Evolutionary conservation across 2,797 vertebrate species (phyloP).

Genomic region (Psittacula echo): DNA sequence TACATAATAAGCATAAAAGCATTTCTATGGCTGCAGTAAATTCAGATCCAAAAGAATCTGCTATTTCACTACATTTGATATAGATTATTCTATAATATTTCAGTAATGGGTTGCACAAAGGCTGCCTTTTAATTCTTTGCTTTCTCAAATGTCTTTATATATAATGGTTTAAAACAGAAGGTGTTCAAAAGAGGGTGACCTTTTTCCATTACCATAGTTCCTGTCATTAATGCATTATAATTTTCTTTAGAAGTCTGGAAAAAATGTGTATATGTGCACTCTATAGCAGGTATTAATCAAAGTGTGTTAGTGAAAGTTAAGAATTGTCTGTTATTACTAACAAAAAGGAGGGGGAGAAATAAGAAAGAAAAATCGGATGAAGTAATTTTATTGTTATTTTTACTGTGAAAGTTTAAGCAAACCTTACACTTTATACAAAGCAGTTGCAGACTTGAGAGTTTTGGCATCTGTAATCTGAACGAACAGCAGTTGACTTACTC

Average conservation of each 20-base stretch:
- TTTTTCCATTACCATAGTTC: slow-evolving; percentile 89
- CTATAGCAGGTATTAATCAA: slow-evolving; percentile 82
- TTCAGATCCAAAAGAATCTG: slow-evolving; percentile 88
- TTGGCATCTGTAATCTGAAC: slow-evolving; percentile 48
- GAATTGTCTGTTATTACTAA: slow-evolving; percentile 78
- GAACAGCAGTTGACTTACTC: slow-evolving; percentile 53
- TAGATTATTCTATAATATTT: slow-evolving; percentile 90
- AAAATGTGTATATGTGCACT: slow-evolving; percentile 81
- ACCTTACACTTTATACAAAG: slow-evolving; percentile 69
- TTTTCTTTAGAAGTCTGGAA: slow-evolving; percentile 85
- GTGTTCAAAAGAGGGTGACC: slow-evolving; percentile 87
- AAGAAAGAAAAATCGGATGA: slow-evolving; percentile 20
- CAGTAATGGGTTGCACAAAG: slow-evolving; percentile 86
- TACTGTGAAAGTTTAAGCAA: slow-evolving; percentile 72
- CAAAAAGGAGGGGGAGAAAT: neutral
- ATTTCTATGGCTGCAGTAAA: slow-evolving; percentile 89
- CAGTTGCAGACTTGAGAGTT: slow-evolving; percentile 67
- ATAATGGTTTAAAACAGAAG: slow-evolving; percentile 88
- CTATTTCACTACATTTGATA: slow-evolving; percentile 85
- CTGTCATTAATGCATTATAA: slow-evolving; percentile 89
- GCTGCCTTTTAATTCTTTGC: slow-evolving; percentile 85
- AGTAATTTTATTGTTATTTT: slow-evolving; percentile 78
- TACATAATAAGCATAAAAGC: slow-evolving; percentile 90
- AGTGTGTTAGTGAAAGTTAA: slow-evolving; percentile 83
- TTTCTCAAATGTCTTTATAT: slow-evolving; percentile 86